Evolutionary conservation across 2,797 vertebrate species (phyloP), one percentile per base, ranked within the genome.

Genomic region (Antrozous pallidus): DNA sequence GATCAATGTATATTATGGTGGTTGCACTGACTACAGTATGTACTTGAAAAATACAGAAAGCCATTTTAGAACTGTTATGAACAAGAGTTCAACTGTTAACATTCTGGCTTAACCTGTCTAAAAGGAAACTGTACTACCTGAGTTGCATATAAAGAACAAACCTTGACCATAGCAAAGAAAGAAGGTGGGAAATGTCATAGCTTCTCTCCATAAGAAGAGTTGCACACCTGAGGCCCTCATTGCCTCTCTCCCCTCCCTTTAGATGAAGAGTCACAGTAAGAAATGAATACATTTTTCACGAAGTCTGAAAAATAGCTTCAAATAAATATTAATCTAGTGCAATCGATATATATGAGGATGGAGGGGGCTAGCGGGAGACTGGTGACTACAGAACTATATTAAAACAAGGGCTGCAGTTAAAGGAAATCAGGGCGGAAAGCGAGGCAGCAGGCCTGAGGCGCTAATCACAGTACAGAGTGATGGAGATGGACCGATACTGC

Each of bases 401-500:
- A 97, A 98, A 98, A 97, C 97, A 98, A 85, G 94, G 90, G 90
- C 89, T 94, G 88, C 93, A 97, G 96, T 97, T 95, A 97, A 97
- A 97, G 96, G 96, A 98, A 98, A 97, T 95, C 94, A 92, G 94
- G 88, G 91, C 3, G 33, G 95, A 96, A 97, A 98, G 97, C 90
- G 36, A 94, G 82, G 92, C 96, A 96, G 97, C 95, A 97, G 96
- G 98, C 97, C 98, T 7, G 95, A 97, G 98, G 98, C 98, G 97
- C 97, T 98, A 98, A 98, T 98, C 97, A 98, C 96, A 97, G 97
- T 97, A 95, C 96, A 97, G 97, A 98, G 97, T 97, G 97, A 98
- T 97, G 97, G 97, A 98, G 97, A 98, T 97, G 98, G 98, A 98
- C 98, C 97, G 97, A 97, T 98, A 97, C 98, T 98, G 97, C 97